Evolutionary conservation across 1,140 invertebrate genomes (phyloP).

Genomic region (Euwallacea similis): DNA sequence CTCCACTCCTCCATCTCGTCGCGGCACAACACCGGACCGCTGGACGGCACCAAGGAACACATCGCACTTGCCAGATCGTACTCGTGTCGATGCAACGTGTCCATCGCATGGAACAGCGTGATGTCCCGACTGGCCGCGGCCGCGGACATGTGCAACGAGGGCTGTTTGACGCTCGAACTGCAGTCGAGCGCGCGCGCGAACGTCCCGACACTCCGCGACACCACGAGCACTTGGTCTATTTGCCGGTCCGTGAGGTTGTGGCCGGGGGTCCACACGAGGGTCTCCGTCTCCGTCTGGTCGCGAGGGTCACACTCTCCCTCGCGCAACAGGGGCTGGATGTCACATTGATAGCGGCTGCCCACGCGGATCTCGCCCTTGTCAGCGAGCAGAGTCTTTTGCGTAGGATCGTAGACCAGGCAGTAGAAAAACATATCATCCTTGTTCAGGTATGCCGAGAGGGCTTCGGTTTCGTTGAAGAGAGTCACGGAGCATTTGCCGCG

Average conservation of each 20-base stretch:
- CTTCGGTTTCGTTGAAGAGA: conserved; percentile 97
- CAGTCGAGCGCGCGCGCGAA: conserved; percentile 98
- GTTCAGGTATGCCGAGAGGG: conserved; percentile 91
- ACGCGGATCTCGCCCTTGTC: conserved; percentile 96
- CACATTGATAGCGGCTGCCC: conserved; percentile 95
- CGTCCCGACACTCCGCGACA: conserved; percentile 96
- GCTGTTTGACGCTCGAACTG: conserved; percentile 96
- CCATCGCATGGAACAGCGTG: conserved; percentile 98
- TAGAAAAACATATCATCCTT: conserved; percentile 99
- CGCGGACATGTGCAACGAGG: conserved; percentile 97
- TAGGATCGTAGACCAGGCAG: conserved; percentile 98
- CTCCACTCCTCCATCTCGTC: conserved; percentile 99
- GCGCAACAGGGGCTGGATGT: conserved; percentile 73
- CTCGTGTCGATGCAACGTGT: conserved; percentile 85
- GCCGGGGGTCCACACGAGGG: conserved; percentile 90
- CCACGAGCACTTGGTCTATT: conserved; percentile 98
- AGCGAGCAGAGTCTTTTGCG: conserved; percentile 96
- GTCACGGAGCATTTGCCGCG: conserved; percentile 98
- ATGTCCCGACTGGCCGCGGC: conserved; percentile 98
- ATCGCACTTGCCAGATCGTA: conserved; percentile 93
- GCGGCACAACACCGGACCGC: conserved; percentile 93
- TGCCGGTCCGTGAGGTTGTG: conserved; percentile 90
- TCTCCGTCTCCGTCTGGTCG: conserved; percentile 80
- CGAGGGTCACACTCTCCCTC: conserved; percentile 78
- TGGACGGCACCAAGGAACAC: conserved; percentile 90